Conservation (phyloP, 2,888 invertebrate species). For the Oegoconia quadripuncta region DNA sequence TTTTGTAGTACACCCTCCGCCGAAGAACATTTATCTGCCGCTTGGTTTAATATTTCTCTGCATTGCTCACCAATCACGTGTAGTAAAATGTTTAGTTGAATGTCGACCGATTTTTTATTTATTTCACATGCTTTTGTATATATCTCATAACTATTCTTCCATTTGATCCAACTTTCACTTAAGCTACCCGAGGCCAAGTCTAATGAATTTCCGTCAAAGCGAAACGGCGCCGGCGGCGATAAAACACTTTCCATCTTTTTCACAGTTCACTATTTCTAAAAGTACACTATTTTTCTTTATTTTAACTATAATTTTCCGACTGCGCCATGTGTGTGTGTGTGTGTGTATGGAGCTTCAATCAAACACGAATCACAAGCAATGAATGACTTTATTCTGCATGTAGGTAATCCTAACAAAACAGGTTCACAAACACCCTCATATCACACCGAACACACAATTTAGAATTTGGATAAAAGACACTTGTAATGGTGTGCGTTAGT, state of each 20-base stretch:
- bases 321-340: constrained; percentile 9
- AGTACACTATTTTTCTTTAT: not conserved
- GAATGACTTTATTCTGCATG: too few species aligned
- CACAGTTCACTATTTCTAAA: not conserved
- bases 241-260: constrained; percentile 4
- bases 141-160: constrained; percentile 7
- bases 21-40: not conserved
- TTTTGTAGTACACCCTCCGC: not conserved
- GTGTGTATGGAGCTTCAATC: too few species aligned
- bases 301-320: not conserved
- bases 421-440: too few species aligned
- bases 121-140: constrained; percentile 12
- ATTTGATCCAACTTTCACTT: constrained; percentile 7
- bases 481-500: too few species aligned
- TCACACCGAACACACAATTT: too few species aligned
- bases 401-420: too few species aligned
- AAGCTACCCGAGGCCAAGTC: constrained; percentile 4
- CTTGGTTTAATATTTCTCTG: constrained; percentile 7
- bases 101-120: constrained; percentile 3
- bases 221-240: constrained; percentile 1
- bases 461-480: too few species aligned
- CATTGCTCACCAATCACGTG: constrained; percentile 10
- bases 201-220: constrained; percentile 1
- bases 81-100: constrained; percentile 10
- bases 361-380: too few species aligned